These are phyloP conservation scores for Cyprinodon diabolis DNA, from an alignment of 2,797 vertebrate genomes.

Conservation along the genomic window DNA sequence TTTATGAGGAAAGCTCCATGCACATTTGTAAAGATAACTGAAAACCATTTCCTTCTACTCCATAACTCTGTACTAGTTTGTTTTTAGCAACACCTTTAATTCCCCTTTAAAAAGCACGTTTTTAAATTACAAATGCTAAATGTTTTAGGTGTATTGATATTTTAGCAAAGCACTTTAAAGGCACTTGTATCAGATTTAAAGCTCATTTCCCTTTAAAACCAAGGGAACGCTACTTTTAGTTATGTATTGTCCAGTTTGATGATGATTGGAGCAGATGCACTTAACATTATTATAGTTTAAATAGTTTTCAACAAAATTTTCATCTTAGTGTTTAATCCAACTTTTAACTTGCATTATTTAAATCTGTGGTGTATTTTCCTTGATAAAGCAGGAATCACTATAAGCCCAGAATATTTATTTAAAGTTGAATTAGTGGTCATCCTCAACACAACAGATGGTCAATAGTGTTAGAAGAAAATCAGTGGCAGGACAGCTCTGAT, in stretches of 20 bases:
- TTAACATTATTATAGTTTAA: too few species aligned
- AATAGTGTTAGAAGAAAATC: slow-evolving; percentile 84
- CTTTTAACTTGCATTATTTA: slow-evolving; percentile 3
- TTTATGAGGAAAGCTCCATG: not conserved
- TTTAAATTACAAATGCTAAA: not conserved
- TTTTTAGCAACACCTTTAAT: too few species aligned
- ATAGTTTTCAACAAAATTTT: not conserved
- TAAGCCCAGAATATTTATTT: slow-evolving; percentile 86
- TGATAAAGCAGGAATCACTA: slow-evolving; percentile 79
- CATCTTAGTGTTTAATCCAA: not conserved
- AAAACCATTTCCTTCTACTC: not conserved
- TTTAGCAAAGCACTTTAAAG: not conserved
- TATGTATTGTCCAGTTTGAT: not conserved
- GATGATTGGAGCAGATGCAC: too few species aligned
- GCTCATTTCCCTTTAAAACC: not conserved
- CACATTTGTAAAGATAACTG: not conserved
- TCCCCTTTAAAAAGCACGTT: too few species aligned
- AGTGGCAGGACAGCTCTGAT: slow-evolving; percentile 84
- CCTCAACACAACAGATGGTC: slow-evolving; percentile 82
- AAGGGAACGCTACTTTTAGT: not conserved
- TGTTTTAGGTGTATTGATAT: too few species aligned
- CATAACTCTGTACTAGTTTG: not conserved
- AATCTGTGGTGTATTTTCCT: slow-evolving; percentile 19
- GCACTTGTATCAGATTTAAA: not conserved
- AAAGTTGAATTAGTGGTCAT: slow-evolving; percentile 87